phyloP scores from a whole-genome alignment of 2,888 invertebrate genomes.

The Sminthurinus aureus region DNA sequence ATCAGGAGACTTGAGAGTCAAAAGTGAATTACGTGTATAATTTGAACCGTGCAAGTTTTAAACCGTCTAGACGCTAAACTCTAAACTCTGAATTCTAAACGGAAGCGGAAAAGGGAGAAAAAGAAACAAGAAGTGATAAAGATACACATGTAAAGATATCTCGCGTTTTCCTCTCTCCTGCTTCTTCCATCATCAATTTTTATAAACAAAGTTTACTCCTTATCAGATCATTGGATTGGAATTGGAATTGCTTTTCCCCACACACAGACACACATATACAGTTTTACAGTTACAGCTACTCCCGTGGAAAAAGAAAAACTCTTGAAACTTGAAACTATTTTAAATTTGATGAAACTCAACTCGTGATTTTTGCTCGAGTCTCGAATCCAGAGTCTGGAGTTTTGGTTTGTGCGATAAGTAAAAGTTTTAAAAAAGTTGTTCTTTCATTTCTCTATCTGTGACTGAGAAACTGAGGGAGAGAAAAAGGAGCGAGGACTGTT shows the following conservation, averaged over 20 bases:
- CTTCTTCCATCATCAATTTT: background rate
- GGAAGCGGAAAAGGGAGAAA: background rate
- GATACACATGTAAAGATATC: too few species aligned
- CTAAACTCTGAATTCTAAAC: background rate
- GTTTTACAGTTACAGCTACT: too few species aligned
- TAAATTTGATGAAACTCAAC: background rate
- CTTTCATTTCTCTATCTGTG: background rate
- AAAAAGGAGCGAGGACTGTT: too few species aligned
- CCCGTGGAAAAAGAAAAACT: background rate
- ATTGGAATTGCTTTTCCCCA: background rate
- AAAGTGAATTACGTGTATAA: background rate
- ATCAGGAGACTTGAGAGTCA: background rate
- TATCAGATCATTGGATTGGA: slow-evolving; percentile 1
- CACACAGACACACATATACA: background rate
- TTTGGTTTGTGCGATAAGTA: background rate
- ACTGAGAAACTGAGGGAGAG: too few species aligned
- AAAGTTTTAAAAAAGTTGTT: background rate
- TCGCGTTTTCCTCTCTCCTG: background rate
- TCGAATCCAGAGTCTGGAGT: background rate
- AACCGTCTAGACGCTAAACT: background rate
- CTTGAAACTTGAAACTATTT: background rate
- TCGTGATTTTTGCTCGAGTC: background rate
- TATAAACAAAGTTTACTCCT: background rate
- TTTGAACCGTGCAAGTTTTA: too few species aligned
- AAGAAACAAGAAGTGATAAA: too few species aligned